Conservation (phyloP, 2,797 vertebrate genomes). For the Selene dorsalis region DNA sequence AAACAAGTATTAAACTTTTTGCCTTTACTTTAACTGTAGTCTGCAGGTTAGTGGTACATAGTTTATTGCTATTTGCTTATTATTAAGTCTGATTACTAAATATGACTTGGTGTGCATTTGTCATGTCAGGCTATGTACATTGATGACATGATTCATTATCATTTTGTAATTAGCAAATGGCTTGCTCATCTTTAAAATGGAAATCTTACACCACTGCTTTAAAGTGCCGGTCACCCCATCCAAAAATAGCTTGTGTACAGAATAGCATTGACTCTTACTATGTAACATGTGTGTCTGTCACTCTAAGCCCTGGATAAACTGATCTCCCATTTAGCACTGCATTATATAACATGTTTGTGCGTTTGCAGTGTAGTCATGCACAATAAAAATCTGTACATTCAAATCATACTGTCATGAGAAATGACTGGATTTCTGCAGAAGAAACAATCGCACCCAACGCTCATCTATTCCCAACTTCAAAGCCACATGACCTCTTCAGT, state of each 20-base stretch:
- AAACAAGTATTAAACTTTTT: neutral
- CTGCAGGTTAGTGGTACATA: neutral
- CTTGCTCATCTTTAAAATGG: constrained; percentile 26
- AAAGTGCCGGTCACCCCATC: constrained; percentile 44
- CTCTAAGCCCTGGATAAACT: constrained; percentile 53
- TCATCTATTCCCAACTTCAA: constrained; percentile 26
- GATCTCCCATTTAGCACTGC: constrained; percentile 24
- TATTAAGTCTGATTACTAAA: neutral
- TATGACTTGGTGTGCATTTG: neutral
- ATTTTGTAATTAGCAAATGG: constrained; percentile 25
- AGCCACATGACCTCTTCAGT: constrained; percentile 42
- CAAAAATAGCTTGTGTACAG: constrained; percentile 73
- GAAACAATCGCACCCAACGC: neutral
- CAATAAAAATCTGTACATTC: neutral
- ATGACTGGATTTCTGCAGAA: neutral
- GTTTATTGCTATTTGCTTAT: neutral
- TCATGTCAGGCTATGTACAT: neutral
- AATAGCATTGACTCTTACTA: constrained; percentile 37
- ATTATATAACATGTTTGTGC: neutral
- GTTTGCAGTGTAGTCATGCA: neutral
- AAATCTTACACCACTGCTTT: constrained; percentile 53
- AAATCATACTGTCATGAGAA: constrained; percentile 19
- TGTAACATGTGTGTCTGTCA: constrained; percentile 78
- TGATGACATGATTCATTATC: neutral
- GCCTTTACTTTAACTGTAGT: neutral